Evolutionary conservation across 53 echinoderm and acorn worm genomes (phyloP), one percentile per base, ranked within the genome.

Genomic region (Holothuria scabra): DNA sequence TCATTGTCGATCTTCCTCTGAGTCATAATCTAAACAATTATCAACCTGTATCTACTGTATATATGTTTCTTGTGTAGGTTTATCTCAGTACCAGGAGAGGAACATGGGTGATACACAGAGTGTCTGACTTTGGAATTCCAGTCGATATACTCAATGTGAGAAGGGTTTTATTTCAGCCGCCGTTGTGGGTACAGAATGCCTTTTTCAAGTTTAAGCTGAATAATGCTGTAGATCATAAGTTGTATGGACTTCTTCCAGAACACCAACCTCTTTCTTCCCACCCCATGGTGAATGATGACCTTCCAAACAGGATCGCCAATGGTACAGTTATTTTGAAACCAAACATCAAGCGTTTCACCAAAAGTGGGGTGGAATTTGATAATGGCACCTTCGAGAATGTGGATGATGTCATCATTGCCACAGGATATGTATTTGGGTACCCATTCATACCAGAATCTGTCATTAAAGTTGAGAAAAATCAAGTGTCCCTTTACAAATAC

Each of bases 381-480:
- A 93, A 96, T 31, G 96, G 96, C 29, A 93, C 86, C 29, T 58
- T 28, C 29, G 96, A 86, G 59, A 78, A 90, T 33, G 84, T 97
- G 2, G 97, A 97, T 69, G 86, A 49, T 12, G 90, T 97, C 31
- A 92, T 97, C 74, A 46, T 97, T 16, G 94, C 84, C 5, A 94
- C 97, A 21, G 97, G 97, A 13, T 97, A 97, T 70, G 14, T 38
- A 44, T 88, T 97, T 64, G 67, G 46, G 20, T 92, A 94, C 56
- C 97, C 97, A 0, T 95, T 93, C 74, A 65, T 94, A 21, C 87
- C 87, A n/a, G 88, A 97, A 26, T 89, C 94, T 10, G 76, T 90
- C 20, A 44, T 97, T 2, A 84, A 86, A 66, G 89, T 90, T 0
- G 71, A 66, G 81, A 56, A 79, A 33, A 85, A 92, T 48, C 44